Base-by-base conservation (phyloP, 2,888 invertebrate species). In the Oconnorella tubifera region DNA sequence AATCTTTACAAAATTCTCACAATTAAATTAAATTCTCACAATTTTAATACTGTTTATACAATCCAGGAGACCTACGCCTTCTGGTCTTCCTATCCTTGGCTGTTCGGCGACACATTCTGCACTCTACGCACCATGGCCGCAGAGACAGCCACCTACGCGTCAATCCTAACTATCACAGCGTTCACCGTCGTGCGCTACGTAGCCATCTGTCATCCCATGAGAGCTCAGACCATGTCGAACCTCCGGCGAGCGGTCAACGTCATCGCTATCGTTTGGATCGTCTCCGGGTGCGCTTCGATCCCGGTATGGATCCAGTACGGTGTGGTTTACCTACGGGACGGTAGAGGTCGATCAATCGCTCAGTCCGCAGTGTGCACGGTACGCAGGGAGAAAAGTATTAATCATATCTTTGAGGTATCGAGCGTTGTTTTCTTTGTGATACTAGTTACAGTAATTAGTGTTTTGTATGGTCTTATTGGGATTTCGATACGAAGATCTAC, bases 111-210 rank as follows among this genome's bases (percentile, higher is more conserved):
- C 76, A 85, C 86, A 3, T 87, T 90, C 72, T 93, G 92, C 81
- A 85, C 90, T 10, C 82, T 70, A 2, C 56, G 68, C 28, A 89
- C 90, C 4, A 86, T 92, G 59, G 88, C 61, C 33, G 59, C 58
- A 14, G 56, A 62, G 48, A 25, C 62, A 3, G 49, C 57, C 27
- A 51, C 33, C 1, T 56, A 66, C 57, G 33, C 33, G 19, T 50
- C 49, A 23, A 49, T 57, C n/a, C 48, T 50, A 49, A 57, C 48
- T 23, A 63, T 66, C 75, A 91, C 91, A 0, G 91, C 92, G 1
- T 93, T 92, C 80, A 92, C 92, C 0, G 86, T 90, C 50, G 92
- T 92, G 79, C 85, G 93, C 68, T 94, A 91, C 78, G 88, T 91
- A 49, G 91, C 91, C 62, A 91, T 92, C 73, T 91, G 91, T 76